A percentile compares a stretch with the other conserved stretches of the same genome.
phyloP scores from a whole-genome alignment of 2,797 vertebrate genomes.

The Cyclopterus lumpus region DNA sequence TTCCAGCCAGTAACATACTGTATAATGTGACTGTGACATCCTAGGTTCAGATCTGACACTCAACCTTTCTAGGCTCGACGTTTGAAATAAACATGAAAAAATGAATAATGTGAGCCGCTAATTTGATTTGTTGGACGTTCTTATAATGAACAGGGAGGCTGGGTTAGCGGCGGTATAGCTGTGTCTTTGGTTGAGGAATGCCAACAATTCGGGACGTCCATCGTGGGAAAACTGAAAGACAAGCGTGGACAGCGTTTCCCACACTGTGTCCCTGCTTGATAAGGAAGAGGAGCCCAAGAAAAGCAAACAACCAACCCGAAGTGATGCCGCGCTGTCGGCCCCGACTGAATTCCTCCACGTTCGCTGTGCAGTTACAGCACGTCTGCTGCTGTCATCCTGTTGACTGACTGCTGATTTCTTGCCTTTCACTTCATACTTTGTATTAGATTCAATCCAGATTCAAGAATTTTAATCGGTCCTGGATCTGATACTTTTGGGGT shows the following conservation, averaged over 20 bases:
- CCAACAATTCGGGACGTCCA: constrained; percentile 58
- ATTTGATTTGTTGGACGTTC: constrained; percentile 27
- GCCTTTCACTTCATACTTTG: not conserved
- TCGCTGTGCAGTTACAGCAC: not conserved
- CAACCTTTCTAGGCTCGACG: not conserved
- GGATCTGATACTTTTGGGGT: too few species aligned
- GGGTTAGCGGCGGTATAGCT: constrained; percentile 4
- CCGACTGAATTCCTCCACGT: constrained; percentile 21
- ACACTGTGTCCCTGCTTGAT: constrained; percentile 53
- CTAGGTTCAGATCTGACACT: constrained; percentile 7
- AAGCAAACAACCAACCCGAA: constrained; percentile 14
- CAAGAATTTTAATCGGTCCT: not conserved
- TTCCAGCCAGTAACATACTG: not conserved
- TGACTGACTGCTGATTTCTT: not conserved
- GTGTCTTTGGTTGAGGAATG: constrained; percentile 66
- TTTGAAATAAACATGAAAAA: constrained; percentile 1
- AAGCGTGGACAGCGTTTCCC: constrained; percentile 56
- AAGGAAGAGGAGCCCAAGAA: constrained; percentile 32
- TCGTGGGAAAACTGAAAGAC: constrained; percentile 58
- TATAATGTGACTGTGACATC: not conserved
- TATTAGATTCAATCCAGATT: not conserved
- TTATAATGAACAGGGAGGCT: not conserved
- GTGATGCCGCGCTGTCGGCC: constrained; percentile 27
- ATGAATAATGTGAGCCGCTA: constrained; percentile 1
- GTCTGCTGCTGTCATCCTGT: constrained; percentile 2